Evolutionary conservation across 2,888 invertebrate species (phyloP).

Genomic region (Cetonia aurata): DNA sequence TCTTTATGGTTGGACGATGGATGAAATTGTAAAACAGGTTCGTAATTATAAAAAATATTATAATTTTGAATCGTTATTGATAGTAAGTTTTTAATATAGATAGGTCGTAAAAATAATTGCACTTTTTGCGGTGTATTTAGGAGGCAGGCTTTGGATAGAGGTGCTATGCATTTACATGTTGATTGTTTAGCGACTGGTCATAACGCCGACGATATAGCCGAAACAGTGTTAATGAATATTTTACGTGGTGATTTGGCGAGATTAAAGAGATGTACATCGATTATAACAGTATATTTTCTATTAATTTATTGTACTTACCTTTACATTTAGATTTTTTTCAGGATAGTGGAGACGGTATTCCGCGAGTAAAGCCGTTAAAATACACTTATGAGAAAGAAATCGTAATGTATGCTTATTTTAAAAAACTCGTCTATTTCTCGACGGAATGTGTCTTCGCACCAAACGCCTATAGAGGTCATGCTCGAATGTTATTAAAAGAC

Average conservation of each 20-base stretch:
- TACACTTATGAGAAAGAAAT: conserved; percentile 99
- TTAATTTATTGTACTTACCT: neutral
- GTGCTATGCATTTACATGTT: conserved; percentile 88
- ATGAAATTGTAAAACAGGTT: conserved; percentile 90
- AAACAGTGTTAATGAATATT: conserved; percentile 98
- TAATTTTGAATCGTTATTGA: neutral
- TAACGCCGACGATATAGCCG: conserved; percentile 98
- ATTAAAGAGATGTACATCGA: conserved; percentile 90
- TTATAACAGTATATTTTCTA: conserved; percentile 79
- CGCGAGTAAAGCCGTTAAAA: conserved; percentile 95
- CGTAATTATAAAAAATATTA: neutral
- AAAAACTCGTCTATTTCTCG: conserved; percentile 96
- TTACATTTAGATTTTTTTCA: conserved; percentile 62
- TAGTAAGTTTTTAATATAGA: conserved; percentile 63
- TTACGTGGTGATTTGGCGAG: conserved; percentile 96
- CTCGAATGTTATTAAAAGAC: conserved; percentile 91
- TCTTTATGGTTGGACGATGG: conserved; percentile 99
- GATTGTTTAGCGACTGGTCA: conserved; percentile 97
- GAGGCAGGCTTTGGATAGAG: conserved; percentile 95
- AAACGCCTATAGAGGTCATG: conserved; percentile 96
- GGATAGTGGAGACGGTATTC: conserved; percentile 85
- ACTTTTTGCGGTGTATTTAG: conserved; percentile 97
- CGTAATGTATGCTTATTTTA: conserved; percentile 98
- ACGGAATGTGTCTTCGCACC: conserved; percentile 99
- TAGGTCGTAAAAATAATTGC: conserved; percentile 94